These are phyloP conservation scores for Lapara coniferarum DNA, from an alignment of 2,888 invertebrate genomes.

Conservation along the genomic window DNA sequence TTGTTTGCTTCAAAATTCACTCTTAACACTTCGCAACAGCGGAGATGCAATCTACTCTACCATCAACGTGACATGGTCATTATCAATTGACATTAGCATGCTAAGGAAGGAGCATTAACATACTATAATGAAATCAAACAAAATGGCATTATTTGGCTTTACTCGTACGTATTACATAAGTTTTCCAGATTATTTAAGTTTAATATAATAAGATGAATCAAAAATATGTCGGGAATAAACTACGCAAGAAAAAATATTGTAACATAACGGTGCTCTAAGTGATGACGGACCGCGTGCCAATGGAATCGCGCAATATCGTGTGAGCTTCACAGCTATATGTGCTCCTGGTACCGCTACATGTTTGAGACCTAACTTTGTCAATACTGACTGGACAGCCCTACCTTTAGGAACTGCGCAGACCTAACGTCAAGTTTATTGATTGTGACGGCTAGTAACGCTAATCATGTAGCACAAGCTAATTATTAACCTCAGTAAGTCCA, in stretches of 20 bases:
- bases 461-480: not conserved
- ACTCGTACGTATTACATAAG: too few relatives aligned
- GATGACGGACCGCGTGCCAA: not conserved
- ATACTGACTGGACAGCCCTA: slow-evolving; percentile 4
- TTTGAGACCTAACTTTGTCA: slow-evolving; percentile 28
- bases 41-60: too few relatives aligned
- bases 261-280: not conserved
- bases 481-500: not conserved
- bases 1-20: too few relatives aligned
- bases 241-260: not conserved
- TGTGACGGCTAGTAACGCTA: not conserved
- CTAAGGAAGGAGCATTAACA: too few relatives aligned
- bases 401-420: not conserved
- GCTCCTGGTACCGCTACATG: slow-evolving; percentile 29
- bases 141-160: too few relatives aligned
- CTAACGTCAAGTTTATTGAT: not conserved
- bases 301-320: not conserved
- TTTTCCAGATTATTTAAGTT: not conserved
- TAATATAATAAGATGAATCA: not conserved
- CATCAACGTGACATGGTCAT: too few relatives aligned
- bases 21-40: too few relatives aligned
- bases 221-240: not conserved
- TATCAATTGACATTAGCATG: too few relatives aligned
- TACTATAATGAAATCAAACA: too few relatives aligned
- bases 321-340: slow-evolving; percentile 7